Evolutionary conservation across 2,113 vertebrate genomes (phyloP).

Genomic region (Sprattus sprattus): DNA sequence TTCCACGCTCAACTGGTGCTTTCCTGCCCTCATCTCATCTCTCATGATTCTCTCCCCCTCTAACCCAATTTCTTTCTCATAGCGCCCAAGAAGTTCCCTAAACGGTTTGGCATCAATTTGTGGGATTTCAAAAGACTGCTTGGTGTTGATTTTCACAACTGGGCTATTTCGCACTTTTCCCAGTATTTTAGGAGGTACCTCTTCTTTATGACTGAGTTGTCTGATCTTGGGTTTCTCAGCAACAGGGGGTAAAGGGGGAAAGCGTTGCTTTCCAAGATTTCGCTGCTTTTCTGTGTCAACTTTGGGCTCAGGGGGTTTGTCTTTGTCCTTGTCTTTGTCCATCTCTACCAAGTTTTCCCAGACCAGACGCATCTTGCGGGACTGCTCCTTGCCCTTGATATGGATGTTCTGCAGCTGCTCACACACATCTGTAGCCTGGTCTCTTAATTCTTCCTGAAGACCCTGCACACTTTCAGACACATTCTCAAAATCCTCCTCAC

Average conservation of each 20-base stretch:
- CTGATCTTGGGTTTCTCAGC: background rate
- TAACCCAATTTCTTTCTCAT: background rate
- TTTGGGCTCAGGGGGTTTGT: background rate
- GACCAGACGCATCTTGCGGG: background rate
- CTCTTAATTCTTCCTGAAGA: too few species aligned
- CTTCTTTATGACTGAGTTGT: background rate
- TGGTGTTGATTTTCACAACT: background rate
- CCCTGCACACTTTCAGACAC: background rate
- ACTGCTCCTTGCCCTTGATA: background rate
- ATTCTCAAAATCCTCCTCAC: background rate
- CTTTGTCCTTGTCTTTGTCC: background rate
- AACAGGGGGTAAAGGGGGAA: background rate
- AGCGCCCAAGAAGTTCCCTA: background rate
- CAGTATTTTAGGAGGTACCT: background rate
- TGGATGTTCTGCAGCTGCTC: background rate
- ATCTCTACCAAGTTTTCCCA: background rate
- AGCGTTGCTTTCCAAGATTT: background rate
- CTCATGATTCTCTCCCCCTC: background rate
- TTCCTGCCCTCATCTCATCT: background rate
- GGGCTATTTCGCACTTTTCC: background rate
- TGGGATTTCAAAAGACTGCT: background rate
- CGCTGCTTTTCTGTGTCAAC: background rate
- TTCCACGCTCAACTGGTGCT: background rate
- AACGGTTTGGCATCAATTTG: background rate
- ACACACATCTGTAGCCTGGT: too few species aligned